A percentile compares a stretch with the other conserved stretches of the same genome.
phyloP scores from a whole-genome alignment of 2,888 invertebrate species.

The Cerceris ruficornis region DNA sequence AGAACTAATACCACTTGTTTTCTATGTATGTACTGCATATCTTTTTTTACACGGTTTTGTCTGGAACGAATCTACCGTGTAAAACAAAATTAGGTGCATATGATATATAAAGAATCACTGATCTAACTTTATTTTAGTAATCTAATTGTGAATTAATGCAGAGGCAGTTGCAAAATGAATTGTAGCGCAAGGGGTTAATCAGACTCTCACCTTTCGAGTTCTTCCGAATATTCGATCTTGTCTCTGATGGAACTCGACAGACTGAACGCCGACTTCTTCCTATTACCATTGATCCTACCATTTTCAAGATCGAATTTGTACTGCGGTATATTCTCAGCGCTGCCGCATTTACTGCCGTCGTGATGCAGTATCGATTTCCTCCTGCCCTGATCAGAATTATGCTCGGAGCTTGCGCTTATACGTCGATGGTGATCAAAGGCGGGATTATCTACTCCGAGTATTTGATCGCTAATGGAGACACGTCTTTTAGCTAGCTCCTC shows the following conservation, averaged over 20 bases:
- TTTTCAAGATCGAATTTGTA: constrained; percentile 78
- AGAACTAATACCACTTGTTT: no score
- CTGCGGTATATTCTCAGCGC: constrained; percentile 77
- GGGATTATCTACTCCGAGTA: constrained; percentile 77
- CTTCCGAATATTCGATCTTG: constrained; percentile 79
- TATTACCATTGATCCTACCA: constrained; percentile 69
- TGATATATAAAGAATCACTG: no score
- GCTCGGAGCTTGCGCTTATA: constrained; percentile 76
- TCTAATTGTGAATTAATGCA: no score
- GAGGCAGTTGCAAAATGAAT: no score
- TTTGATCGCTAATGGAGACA: constrained; percentile 79
- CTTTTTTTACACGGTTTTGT: no score
- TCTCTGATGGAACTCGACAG: constrained; percentile 79
- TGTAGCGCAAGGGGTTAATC: no score
- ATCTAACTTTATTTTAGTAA: no score
- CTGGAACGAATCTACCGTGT: no score
- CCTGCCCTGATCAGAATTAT: constrained; percentile 71
- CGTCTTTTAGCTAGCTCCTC: constrained; percentile 71
- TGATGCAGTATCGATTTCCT: constrained; percentile 78
- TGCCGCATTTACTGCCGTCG: constrained; percentile 72
- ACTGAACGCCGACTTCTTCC: constrained; percentile 79
- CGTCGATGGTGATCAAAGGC: constrained; percentile 75
- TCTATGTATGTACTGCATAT: no score
- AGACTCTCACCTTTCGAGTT: constrained; percentile 72
- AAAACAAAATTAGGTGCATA: no score